Conservation (phyloP, 2,888 invertebrate species). For the Netelia virgata region DNA sequence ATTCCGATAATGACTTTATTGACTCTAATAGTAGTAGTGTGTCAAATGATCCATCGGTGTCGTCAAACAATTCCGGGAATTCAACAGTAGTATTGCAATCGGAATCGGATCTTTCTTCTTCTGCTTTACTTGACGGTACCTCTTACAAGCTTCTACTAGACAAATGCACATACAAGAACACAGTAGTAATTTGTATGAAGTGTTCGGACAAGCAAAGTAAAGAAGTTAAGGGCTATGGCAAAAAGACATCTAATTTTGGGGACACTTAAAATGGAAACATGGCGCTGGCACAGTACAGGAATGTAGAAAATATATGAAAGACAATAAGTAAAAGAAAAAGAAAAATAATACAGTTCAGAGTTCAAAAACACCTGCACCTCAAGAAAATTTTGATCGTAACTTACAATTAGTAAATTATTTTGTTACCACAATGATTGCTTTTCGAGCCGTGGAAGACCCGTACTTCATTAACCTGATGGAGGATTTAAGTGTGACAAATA, state of each 20-base stretch:
- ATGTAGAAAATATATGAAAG: neutral
- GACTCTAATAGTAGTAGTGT: neutral
- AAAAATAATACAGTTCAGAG: neutral
- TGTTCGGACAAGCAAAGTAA: neutral
- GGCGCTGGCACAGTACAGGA: neutral
- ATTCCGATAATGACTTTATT: neutral
- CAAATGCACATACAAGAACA: neutral
- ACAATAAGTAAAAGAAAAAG: neutral
- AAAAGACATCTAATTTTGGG: slow-evolving; percentile 4
- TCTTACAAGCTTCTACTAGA: neutral
- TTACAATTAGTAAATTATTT: slow-evolving; percentile 6
- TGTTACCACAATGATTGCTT: neutral
- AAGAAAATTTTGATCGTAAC: neutral
- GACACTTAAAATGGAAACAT: slow-evolving; percentile 5
- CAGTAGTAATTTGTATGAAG: neutral
- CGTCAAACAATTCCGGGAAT: neutral
- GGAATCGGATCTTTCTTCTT: too few species aligned
- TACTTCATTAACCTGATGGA: neutral
- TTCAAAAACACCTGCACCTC: neutral
- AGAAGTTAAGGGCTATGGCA: neutral
- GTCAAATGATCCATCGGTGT: neutral
- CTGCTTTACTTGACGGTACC: neutral
- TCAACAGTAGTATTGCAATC: neutral
- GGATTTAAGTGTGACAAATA: neutral
- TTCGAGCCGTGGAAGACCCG: neutral